Conservation (phyloP, 2,888 invertebrate genomes). For the Atherix ibis region DNA sequence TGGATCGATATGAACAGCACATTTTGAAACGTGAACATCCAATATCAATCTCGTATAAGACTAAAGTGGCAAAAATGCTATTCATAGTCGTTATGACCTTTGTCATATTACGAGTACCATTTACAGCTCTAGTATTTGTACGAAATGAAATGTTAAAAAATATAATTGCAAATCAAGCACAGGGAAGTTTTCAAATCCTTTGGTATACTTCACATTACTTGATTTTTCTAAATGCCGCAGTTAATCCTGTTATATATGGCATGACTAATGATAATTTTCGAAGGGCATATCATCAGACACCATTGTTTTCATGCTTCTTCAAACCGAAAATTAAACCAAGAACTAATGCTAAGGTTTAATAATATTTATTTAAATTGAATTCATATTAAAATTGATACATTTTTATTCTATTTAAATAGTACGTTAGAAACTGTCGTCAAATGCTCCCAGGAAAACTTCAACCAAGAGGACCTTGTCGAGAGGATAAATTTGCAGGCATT, state of each 20-base stretch:
- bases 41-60: slow-evolving; percentile 44
- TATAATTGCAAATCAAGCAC: slow-evolving; percentile 34
- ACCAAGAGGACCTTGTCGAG: slow-evolving; percentile 8
- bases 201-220: slow-evolving; percentile 55
- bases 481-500: slow-evolving; percentile 6
- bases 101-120: slow-evolving; percentile 53
- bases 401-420: too few species aligned
- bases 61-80: slow-evolving; percentile 51
- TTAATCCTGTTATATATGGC: slow-evolving; percentile 65
- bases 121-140: slow-evolving; percentile 53
- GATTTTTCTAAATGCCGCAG: slow-evolving; percentile 53
- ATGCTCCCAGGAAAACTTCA: too few species aligned
- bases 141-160: slow-evolving; percentile 36
- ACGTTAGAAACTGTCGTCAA: too few species aligned
- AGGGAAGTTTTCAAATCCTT: slow-evolving; percentile 39
- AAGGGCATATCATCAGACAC: slow-evolving; percentile 49
- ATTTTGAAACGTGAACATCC: slow-evolving; percentile 46
- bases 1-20: slow-evolving; percentile 48
- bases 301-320: slow-evolving; percentile 17
- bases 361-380: neutral
- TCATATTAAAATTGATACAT: neutral
- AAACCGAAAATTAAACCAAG: slow-evolving; percentile 6
- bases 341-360: neutral
- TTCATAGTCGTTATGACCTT: slow-evolving; percentile 53
- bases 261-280: slow-evolving; percentile 54